Evolutionary conservation across 2,888 invertebrate genomes (phyloP), one percentile per base, ranked within the genome.

Genomic region (Malthinus flaveolus): DNA sequence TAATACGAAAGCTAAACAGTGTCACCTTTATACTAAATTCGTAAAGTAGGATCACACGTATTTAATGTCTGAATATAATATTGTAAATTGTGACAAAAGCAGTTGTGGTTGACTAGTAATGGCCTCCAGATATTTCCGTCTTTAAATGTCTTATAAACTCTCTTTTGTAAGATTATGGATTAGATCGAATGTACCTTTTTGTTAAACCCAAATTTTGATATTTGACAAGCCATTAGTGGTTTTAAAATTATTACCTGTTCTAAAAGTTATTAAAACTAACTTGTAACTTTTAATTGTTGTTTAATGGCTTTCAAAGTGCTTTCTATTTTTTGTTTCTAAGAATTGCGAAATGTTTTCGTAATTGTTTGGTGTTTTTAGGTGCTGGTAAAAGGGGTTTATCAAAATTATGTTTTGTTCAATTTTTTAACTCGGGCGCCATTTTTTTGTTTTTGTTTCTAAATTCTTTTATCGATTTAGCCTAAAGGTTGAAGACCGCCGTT

Each of bases 51-150:
- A 52, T 34, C 32, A 33, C 52, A 57, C 49, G 44, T 47, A 49
- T 58, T 49, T 36, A 53, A 49, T 48, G 36, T 44, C 44, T n/a
- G 39, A 47, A 48, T 57, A 45, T 46, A 49, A 47, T 33, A 34
- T 33, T 49, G 48, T 46, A 39, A 45, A 32, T 53, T 44, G 44
- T 53, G 53, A 58, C 58, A 53, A 49, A 49, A 53, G 58, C 53
- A 35, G 49, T 51, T 39, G 47, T 46, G 51, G 57, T 57, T 51
- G 48, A 57, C 57, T 51, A 51, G 32, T 52, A 56, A 57, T 57
- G 51, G 57, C 57, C 57, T 51, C 35, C 51, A 52, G 57, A 57
- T 47, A 57, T 57, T 51, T 57, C 47, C 51, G 51, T 51, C 56
- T 51, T 34, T 48, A 42, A 51, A 52, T 48, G 46, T 57, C 57